These are phyloP conservation scores for Quadroppia sp. DNA, from an alignment of 2,888 invertebrate genomes.

Conservation along the genomic window DNA sequence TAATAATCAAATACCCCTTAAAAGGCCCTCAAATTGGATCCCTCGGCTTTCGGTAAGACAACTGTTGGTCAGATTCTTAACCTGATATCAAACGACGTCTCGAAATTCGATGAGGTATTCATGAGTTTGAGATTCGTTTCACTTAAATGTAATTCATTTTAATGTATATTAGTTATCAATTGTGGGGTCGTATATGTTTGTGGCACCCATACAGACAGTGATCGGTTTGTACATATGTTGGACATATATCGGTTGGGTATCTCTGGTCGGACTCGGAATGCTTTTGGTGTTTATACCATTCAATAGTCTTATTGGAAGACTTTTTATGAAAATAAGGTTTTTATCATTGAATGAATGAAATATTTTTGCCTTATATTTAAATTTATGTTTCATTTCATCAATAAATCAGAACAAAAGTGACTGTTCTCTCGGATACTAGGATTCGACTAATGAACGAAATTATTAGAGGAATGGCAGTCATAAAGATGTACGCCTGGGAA, in stretches of 20 bases:
- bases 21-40: slow-evolving; percentile 56
- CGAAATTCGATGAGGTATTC: slow-evolving; percentile 68
- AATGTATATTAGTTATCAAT: slow-evolving; percentile 78
- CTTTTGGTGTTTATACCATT: slow-evolving; percentile 75
- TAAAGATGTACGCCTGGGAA: slow-evolving; percentile 96
- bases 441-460: slow-evolving; percentile 92
- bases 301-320: slow-evolving; percentile 62
- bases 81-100: slow-evolving; percentile 88
- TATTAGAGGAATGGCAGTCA: slow-evolving; percentile 84
- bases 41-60: slow-evolving; percentile 75
- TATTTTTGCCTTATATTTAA: slow-evolving; percentile 55
- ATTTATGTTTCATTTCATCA: not conserved
- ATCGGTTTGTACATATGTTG: slow-evolving; percentile 76
- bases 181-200: slow-evolving; percentile 84
- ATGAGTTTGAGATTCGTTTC: slow-evolving; percentile 62
- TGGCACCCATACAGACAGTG: slow-evolving; percentile 75
- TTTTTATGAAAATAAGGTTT: slow-evolving; percentile 59
- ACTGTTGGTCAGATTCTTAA: slow-evolving; percentile 89
- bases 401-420: slow-evolving; percentile 67
- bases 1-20: not conserved
- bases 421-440: slow-evolving; percentile 77
- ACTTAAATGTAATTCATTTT: too few species aligned
- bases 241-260: slow-evolving; percentile 65
- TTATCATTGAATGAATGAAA: not conserved
- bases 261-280: slow-evolving; percentile 71